Evolutionary conservation across 2,113 vertebrate genomes (phyloP).

Genomic region (Suncus etruscus): DNA sequence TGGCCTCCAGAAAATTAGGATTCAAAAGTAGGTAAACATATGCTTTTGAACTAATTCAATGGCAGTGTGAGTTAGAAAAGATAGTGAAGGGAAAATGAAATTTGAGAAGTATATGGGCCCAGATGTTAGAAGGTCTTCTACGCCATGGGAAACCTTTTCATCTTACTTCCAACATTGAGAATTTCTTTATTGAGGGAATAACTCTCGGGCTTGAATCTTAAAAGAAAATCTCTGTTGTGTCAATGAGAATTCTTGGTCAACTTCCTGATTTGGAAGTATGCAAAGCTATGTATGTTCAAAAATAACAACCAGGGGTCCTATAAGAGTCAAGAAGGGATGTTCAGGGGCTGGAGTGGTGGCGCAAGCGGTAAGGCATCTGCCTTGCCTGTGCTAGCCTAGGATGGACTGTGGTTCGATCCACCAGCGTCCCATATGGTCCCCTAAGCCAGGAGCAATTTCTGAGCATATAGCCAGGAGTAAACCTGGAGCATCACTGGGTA

Average conservation of each 20-base stretch:
- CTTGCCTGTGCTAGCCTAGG: too few species aligned
- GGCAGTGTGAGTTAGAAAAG: background rate
- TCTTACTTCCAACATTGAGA: background rate
- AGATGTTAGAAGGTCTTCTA: background rate
- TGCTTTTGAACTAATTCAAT: background rate
- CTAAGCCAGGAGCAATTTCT: too few species aligned
- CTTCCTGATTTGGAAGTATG: background rate
- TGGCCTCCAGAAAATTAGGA: conserved; percentile 31
- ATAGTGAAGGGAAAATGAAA: background rate
- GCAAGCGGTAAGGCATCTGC: too few species aligned
- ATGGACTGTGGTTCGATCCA: too few species aligned
- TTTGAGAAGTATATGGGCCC: background rate
- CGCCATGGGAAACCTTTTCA: background rate
- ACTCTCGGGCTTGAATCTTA: background rate
- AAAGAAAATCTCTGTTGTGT: conserved; percentile 15
- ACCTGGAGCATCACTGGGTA: too few species aligned
- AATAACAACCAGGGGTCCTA: background rate
- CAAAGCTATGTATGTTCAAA: background rate
- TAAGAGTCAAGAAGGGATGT: too few species aligned
- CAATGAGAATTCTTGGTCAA: background rate
- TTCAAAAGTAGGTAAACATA: conserved; percentile 9
- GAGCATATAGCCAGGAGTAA: too few species aligned
- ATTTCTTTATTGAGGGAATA: background rate
- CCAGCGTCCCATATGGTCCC: too few species aligned
- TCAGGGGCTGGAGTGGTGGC: too few species aligned